Evolutionary conservation across 1,140 invertebrate genomes (phyloP).

Genomic region (Zaprionus inermis): DNA sequence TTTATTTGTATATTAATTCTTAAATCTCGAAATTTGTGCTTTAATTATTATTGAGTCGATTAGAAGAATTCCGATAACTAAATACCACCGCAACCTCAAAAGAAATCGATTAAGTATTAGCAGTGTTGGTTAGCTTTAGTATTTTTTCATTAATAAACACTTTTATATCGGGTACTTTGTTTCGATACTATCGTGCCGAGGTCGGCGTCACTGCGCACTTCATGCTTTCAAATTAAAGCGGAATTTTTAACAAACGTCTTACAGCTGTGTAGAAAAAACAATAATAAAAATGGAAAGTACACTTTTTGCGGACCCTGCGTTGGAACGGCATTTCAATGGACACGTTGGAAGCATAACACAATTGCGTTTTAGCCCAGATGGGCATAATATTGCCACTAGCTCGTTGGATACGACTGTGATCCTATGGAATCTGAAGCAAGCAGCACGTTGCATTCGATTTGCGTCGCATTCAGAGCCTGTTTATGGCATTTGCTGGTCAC

Average conservation of each 20-base stretch:
- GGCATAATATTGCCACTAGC: constrained; percentile 90
- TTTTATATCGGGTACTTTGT: neutral
- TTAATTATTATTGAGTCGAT: neutral
- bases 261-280: neutral
- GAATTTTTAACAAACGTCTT: constrained; percentile 19
- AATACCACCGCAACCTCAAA: constrained; percentile 1
- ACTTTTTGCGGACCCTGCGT: constrained; percentile 86
- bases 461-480: constrained; percentile 88
- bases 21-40: constrained; percentile 1
- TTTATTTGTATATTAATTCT: constrained; percentile 4
- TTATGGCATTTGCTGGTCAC: constrained; percentile 90
- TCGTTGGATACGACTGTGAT: constrained; percentile 91
- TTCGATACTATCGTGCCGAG: constrained; percentile 15
- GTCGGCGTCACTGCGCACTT: constrained; percentile 37
- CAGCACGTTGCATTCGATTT: constrained; percentile 88
- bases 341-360: constrained; percentile 90
- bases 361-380: constrained; percentile 91
- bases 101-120: constrained; percentile 11
- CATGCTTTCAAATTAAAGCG: constrained; percentile 36
- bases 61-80: constrained; percentile 8
- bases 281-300: constrained; percentile 28
- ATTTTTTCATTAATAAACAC: neutral
- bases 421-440: constrained; percentile 90
- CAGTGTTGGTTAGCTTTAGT: neutral
- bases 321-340: constrained; percentile 92